Base-by-base conservation (phyloP, 2,113 vertebrate genomes). In the Heterotis niloticus region DNA sequence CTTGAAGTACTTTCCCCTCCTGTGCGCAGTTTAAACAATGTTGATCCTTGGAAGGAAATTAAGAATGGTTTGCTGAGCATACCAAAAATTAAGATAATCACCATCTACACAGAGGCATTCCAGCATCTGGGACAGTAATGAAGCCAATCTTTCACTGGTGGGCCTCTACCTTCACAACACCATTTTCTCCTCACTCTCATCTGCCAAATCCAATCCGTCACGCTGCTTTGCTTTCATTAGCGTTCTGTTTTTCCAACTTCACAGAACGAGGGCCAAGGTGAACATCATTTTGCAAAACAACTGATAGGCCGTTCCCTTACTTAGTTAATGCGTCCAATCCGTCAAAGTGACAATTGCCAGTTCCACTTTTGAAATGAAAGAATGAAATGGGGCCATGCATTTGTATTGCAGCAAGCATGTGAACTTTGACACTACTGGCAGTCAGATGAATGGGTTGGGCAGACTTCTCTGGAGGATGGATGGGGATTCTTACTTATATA, bases 401-500 rank as follows among this genome's bases (percentile, higher is more conserved):
- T 75, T 75, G 11, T 62, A 29, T 34, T 62, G 20, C n/a, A 62
- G 74, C 20, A 60, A 71, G 24, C 54, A 14, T 18, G 57, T 78
- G 17, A 64, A 44, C 18, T 62, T 67, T 23, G 64, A 77, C 76
- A 29, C 5, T 23, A 7, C 12, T 5, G 7, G 34, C 34, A 54
- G 69, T 17, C 18, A 72, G 70, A 17, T 54, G 51, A 52, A 52
- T n/a, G 26, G 34, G 20, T 62, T 16, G 12, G 29, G 18, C 34
- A 29, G 20, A 17, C 17, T 52, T 28, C 29, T 76, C 12, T 56
- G 44, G 60, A 24, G 18, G 65, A 51, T 10, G 16, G 59, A 60
- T 74, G 62, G 56, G 28, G 18, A 26, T 78, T 85, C 93, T 98
- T 94, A 99, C 98, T 96, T 99, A 93, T 99, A 99, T 80, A 99